These are phyloP conservation scores for Drosophila mimetica DNA, from an alignment of 2,888 invertebrate species.

Conservation along the genomic window DNA sequence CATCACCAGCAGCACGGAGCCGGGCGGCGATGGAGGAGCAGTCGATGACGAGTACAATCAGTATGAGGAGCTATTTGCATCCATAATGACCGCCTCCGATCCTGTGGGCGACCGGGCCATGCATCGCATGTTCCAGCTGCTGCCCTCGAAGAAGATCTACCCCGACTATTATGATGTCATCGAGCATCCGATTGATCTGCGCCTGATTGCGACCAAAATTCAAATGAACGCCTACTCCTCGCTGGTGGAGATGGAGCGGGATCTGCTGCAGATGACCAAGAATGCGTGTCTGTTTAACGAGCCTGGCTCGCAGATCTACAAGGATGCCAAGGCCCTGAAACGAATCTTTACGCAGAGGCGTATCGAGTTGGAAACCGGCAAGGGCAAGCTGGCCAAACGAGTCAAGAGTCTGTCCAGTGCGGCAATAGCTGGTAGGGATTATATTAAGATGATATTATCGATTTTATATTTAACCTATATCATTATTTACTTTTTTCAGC, in stretches of 20 bases:
- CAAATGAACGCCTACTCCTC: conserved; percentile 92
- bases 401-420: conserved; percentile 73
- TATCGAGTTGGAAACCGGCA: conserved; percentile 89
- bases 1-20: conserved; percentile 86
- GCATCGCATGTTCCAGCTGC: conserved; percentile 94
- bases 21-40: conserved; percentile 87
- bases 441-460: no score
- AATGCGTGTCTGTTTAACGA: conserved; percentile 99
- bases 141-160: conserved; percentile 96
- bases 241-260: conserved; percentile 94
- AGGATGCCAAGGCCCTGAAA: conserved; percentile 95
- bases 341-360: conserved; percentile 88
- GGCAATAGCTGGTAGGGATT: conserved; percentile 68
- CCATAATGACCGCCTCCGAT: conserved; percentile 94
- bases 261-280: conserved; percentile 94
- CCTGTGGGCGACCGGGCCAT: conserved; percentile 91
- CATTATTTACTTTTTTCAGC: conserved; percentile 47
- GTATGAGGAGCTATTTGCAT: conserved; percentile 95
- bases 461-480: not conserved
- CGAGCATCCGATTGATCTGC: conserved; percentile 96
- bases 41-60: conserved; percentile 90
- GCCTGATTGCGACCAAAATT: conserved; percentile 95
- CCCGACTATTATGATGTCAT: conserved; percentile 98
- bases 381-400: conserved; percentile 85
- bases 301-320: conserved; percentile 97